Conservation (phyloP, 2,797 vertebrate genomes). For the Tenualosa thibaudeaui region DNA sequence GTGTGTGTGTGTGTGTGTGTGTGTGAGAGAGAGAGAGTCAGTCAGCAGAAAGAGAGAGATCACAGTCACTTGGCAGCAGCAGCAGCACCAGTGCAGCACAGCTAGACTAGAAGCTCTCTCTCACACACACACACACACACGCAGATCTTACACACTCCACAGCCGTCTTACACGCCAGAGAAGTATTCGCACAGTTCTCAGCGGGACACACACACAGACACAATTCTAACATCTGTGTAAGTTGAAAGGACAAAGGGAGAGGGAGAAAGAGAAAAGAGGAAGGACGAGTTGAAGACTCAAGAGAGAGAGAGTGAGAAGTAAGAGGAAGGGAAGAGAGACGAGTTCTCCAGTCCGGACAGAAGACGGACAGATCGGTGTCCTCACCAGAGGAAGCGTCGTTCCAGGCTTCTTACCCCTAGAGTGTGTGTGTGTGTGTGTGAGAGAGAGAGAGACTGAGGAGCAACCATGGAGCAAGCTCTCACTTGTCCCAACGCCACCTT, state of each 20-base stretch:
- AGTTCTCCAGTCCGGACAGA: background rate
- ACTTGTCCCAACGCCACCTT: slow-evolving; percentile 75
- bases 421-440: slow-evolving; percentile 7
- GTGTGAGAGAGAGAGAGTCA: no score
- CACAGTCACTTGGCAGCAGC: no score
- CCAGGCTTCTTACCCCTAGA: background rate
- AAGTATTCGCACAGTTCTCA: background rate
- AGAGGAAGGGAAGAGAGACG: background rate
- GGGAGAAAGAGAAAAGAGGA: background rate
- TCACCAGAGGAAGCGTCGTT: background rate
- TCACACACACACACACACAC: slow-evolving; percentile 2
- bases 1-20: no score
- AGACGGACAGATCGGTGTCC: background rate
- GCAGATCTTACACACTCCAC: background rate
- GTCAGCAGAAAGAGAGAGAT: no score
- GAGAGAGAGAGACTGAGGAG: background rate
- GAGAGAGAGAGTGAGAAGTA: slow-evolving; percentile 38
- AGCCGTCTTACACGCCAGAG: background rate
- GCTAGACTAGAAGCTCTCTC: background rate
- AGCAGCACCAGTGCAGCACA: no score
- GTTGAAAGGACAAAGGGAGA: background rate
- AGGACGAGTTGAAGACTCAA: slow-evolving; percentile 30
- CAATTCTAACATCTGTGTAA: background rate
- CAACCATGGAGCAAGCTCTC: slow-evolving; percentile 71
- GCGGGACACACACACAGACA: background rate